Evolutionary conservation across 2,797 vertebrate genomes (phyloP).

Genomic region (Sphenopsis melanotis): DNA sequence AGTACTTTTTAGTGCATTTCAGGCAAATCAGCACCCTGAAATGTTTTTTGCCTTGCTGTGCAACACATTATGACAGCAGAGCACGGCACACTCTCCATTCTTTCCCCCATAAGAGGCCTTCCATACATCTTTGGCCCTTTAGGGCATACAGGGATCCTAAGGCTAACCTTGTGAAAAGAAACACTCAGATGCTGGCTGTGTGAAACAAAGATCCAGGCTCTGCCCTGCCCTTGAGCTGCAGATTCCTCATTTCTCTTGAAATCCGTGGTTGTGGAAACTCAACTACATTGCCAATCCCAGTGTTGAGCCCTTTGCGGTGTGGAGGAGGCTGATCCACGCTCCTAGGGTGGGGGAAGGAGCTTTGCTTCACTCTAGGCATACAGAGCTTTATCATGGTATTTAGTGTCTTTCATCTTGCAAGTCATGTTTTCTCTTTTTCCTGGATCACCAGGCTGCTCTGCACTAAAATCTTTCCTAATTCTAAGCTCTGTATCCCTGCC

Average conservation of each 20-base stretch:
- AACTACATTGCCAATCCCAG: accelerated
- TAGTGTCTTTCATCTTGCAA: not conserved
- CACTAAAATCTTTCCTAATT: not conserved
- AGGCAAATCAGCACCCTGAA: not conserved
- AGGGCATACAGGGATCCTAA: not conserved
- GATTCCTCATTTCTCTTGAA: not conserved
- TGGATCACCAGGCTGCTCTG: not conserved
- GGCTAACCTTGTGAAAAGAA: not conserved
- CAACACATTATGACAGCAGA: accelerated
- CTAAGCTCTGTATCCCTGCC: not conserved
- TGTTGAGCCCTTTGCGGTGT: not conserved
- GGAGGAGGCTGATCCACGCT: not conserved
- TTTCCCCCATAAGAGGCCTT: not conserved
- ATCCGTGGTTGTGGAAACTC: not conserved
- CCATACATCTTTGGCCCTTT: not conserved
- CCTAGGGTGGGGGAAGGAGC: not conserved
- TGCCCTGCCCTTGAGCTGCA: not conserved
- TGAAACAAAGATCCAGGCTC: not conserved
- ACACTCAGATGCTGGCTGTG: not conserved
- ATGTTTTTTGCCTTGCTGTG: not conserved
- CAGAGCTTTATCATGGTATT: not conserved
- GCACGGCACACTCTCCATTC: not conserved
- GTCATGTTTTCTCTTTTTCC: not conserved
- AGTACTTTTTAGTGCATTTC: not conserved
- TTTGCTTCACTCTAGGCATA: not conserved